Conservation (phyloP, 1,140 invertebrate species). For the Rhagoletis pomonella region DNA sequence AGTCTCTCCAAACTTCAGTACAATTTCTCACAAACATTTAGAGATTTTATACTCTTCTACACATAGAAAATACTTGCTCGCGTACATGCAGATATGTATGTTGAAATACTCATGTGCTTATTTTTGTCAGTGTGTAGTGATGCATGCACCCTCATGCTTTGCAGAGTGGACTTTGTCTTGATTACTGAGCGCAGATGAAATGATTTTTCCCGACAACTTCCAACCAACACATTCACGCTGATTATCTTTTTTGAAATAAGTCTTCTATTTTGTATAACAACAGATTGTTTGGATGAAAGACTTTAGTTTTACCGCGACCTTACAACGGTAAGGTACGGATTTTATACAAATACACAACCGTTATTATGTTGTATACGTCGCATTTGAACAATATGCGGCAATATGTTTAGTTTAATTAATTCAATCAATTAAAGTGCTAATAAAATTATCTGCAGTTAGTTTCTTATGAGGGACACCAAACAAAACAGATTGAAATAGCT, state of each 20-base stretch:
- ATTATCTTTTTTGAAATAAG: conserved; percentile 58
- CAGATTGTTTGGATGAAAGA: conserved; percentile 64
- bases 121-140: neutral
- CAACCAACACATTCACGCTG: neutral
- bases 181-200: conserved; percentile 7
- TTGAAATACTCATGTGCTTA: too few relatives aligned
- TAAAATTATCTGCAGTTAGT: too few relatives aligned
- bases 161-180: neutral
- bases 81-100: neutral
- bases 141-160: neutral
- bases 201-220: conserved; percentile 38
- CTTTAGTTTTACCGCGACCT: conserved; percentile 68
- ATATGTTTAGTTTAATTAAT: too few relatives aligned
- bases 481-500: too few relatives aligned
- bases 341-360: conserved; percentile 16
- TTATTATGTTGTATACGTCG: neutral
- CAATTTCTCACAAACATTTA: conserved; percentile 12
- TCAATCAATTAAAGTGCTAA: too few relatives aligned
- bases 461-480: too few relatives aligned
- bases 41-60: neutral
- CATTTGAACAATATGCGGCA: too few relatives aligned
- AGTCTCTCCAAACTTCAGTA: neutral
- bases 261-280: conserved; percentile 69
- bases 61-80: neutral
- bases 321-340: conserved; percentile 65